Conservation (phyloP, 37 sponge, comb jelly and placozoan species). For the Tethya wilhelma region DNA sequence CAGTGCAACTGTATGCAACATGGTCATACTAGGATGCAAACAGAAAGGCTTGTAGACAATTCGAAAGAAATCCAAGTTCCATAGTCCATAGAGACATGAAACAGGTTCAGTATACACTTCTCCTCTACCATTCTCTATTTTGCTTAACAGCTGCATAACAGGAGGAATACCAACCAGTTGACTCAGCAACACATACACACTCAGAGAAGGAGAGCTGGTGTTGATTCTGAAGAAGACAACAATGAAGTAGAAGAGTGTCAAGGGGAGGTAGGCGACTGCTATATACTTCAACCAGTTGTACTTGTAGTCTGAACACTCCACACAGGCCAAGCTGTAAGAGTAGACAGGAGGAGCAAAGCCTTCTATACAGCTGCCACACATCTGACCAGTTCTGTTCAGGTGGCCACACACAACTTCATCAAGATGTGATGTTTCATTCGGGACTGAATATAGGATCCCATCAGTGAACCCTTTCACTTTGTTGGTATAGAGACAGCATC, state of each 20-base stretch:
- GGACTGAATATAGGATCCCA: too few relatives aligned
- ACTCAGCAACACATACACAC: background rate
- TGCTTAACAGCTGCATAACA: too few relatives aligned
- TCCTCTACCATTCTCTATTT: too few relatives aligned
- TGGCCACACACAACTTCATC: too few relatives aligned
- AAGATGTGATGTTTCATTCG: too few relatives aligned
- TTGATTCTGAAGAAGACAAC: slow-evolving; percentile 52
- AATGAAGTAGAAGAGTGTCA: slow-evolving; percentile 39
- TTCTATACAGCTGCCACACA: slow-evolving; percentile 45
- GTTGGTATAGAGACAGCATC: too few relatives aligned
- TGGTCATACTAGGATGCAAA: slow-evolving; percentile 2
- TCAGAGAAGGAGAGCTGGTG: background rate
- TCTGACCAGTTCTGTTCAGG: slow-evolving; percentile 19
- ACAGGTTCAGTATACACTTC: too few relatives aligned
- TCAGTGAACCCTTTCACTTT: too few relatives aligned
- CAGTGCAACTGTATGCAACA: background rate
- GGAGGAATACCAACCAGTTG: background rate
- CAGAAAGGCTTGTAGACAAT: slow-evolving; percentile 10
- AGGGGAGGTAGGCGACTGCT: too few relatives aligned
- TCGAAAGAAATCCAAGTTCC: too few relatives aligned
- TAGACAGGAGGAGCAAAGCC: slow-evolving; percentile 38
- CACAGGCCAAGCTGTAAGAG: slow-evolving; percentile 26
- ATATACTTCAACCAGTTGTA: slow-evolving; percentile 24
- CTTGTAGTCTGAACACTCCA: background rate
- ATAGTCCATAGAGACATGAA: too few relatives aligned